A percentile compares a stretch with the other conserved stretches of the same genome.
Evolutionary conservation across 2,113 vertebrate genomes (phyloP).

Genomic region (Hippocampus comes): DNA sequence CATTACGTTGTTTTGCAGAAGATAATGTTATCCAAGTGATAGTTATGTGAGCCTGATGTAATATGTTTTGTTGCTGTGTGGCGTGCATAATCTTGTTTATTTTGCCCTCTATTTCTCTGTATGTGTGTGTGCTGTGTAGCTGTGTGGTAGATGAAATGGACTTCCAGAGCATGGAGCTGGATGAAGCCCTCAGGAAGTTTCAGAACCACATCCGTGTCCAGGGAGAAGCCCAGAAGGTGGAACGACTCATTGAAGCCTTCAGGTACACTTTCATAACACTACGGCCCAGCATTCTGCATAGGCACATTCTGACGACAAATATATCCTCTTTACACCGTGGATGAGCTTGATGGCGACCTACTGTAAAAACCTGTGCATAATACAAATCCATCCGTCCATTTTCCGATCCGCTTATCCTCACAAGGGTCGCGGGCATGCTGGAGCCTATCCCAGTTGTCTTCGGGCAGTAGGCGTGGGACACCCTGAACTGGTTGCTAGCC

Average conservation of each 20-base stretch:
- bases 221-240: slow-evolving; percentile 95
- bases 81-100: neutral
- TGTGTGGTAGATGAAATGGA: slow-evolving; percentile 99
- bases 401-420: too few relatives aligned
- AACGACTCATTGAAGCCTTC: slow-evolving; percentile 94
- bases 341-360: neutral
- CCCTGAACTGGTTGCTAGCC: too few relatives aligned
- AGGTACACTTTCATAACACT: slow-evolving; percentile 71
- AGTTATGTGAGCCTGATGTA: neutral
- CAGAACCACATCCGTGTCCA: slow-evolving; percentile 97
- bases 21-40: neutral
- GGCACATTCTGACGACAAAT: neutral
- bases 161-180: slow-evolving; percentile 94
- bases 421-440: too few relatives aligned
- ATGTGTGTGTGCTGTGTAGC: slow-evolving; percentile 59
- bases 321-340: neutral
- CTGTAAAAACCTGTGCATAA: too few relatives aligned
- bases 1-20: neutral
- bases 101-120: neutral
- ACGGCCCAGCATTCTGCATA: neutral
- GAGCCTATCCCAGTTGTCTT: too few relatives aligned
- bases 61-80: neutral
- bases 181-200: slow-evolving; percentile 96
- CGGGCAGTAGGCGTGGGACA: too few relatives aligned
- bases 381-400: too few relatives aligned